Evolutionary conservation across 1,140 invertebrate species (phyloP).

Genomic region (Caenorhabditis inopinata): DNA sequence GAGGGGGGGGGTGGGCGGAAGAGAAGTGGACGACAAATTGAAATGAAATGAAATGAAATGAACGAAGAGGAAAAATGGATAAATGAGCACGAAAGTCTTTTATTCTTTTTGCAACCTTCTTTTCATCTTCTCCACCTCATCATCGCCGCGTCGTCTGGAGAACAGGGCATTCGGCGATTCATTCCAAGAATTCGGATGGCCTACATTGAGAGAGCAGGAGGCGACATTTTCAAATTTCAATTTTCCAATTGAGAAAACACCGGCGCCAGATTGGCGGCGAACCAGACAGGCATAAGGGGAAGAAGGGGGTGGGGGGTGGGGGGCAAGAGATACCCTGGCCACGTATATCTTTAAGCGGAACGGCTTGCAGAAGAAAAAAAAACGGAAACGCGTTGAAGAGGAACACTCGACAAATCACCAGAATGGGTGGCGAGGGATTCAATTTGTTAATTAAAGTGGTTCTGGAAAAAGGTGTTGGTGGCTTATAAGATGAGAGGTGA

Average conservation of each 20-base stretch:
- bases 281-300: too few species aligned
- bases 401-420: not conserved
- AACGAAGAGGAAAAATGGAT: slow-evolving; percentile 3
- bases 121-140: not conserved
- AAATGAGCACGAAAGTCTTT: not conserved
- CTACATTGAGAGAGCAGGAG: too few species aligned
- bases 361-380: not conserved
- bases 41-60: slow-evolving; percentile 30
- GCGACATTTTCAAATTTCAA: too few species aligned
- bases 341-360: not conserved
- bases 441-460: slow-evolving; percentile 33
- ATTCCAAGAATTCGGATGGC: too few species aligned
- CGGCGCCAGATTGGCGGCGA: slow-evolving; percentile 21
- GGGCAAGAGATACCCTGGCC: too few species aligned
- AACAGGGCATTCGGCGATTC: too few species aligned
- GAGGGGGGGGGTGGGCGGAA: not conserved
- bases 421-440: not conserved
- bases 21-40: slow-evolving; percentile 26
- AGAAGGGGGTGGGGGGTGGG: too few species aligned
- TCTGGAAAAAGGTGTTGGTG: not conserved
- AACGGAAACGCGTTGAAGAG: slow-evolving; percentile 16
- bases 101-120: not conserved
- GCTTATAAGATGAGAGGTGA: too few species aligned
- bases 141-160: too few species aligned
- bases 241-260: not conserved